Evolutionary conservation across 1,140 invertebrate genomes (phyloP), one percentile per base, ranked within the genome.

Genomic region (Oryctes rhinoceros): DNA sequence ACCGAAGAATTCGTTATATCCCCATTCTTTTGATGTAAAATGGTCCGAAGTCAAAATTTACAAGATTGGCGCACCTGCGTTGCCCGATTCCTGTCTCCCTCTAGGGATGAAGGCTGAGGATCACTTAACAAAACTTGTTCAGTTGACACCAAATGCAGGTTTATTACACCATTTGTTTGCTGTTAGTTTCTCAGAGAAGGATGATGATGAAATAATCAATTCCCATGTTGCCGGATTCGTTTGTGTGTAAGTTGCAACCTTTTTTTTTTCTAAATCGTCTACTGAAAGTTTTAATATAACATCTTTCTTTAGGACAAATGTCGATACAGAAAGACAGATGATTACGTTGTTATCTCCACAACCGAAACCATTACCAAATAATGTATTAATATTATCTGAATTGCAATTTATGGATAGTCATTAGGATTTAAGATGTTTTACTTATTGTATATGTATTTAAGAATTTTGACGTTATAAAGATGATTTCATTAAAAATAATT

Each of bases 71-170:
- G 96, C 96, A 0, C 96, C 97, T 0, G 91, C 95, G 3, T 88
- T 99, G 71, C 97, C 97, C 0, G 96, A 96, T 85, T 98, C 97
- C 0, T 98, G 96, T 86, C 94, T 99, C 92, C 98, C 98, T 9
- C 90, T 98, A 62, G 97, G 97, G 37, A 98, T 98, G 96, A 96
- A 96, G 86, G 91, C 94, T 0, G 94, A 97, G 85, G 97, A 99
- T 88, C 96, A 96, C 87, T 90, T 95, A 83, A 98, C 96, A 0
- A 98, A 98, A 90, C 88, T 99, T 67, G 96, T 98, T 9, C 89
- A 92, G 0, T 92, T 98, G n/a, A 90, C 91, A 6, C 93, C 95
- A 30, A 92, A 93, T 67, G 89, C 91, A 0, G 92, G 92, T 83
- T 90, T 99, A 11, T 87, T 97, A 2, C 96, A 99, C 90, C 96